Percentiles rank a stretch among this genome's conserved stretches.
Evolutionary conservation across 53 echinoderm and acorn worm species (phyloP).

Genomic region (Echinarachnius parma): DNA sequence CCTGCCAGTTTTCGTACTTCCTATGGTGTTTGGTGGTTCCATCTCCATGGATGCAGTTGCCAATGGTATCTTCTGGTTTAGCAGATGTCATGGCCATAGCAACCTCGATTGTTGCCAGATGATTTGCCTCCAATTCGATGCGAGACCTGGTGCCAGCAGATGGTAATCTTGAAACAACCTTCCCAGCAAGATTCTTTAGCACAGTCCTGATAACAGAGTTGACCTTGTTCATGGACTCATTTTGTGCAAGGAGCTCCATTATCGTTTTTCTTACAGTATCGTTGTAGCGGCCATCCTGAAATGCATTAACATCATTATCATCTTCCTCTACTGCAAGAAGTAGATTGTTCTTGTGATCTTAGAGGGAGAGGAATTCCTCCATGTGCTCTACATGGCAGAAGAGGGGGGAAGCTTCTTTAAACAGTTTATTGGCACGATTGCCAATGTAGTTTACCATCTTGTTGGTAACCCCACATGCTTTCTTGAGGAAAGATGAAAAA

Average conservation of each 20-base stretch:
- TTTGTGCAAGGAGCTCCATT: conserved; percentile 34
- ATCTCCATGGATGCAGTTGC: conserved; percentile 48
- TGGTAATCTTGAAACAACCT: conserved; percentile 24
- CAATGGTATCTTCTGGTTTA: conserved; percentile 5
- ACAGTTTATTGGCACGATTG: not conserved
- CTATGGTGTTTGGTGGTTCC: conserved; percentile 44
- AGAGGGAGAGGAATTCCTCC: conserved; percentile 4
- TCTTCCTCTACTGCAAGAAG: conserved; percentile 13
- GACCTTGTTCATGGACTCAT: conserved; percentile 33
- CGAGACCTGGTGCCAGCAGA: conserved; percentile 8
- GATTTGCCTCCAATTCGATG: conserved; percentile 12
- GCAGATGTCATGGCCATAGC: not conserved
- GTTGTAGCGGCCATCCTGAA: conserved; percentile 28
- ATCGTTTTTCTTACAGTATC: conserved; percentile 39
- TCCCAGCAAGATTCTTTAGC: conserved; percentile 17
- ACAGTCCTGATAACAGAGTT: conserved; percentile 35
- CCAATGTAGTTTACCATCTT: not conserved
- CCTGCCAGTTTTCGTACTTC: conserved; percentile 57
- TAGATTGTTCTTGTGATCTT: conserved; percentile 11
- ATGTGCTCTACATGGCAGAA: conserved; percentile 5
- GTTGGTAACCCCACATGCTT: not conserved
- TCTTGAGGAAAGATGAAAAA: not conserved
- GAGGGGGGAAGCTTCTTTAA: not conserved
- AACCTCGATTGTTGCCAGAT: conserved; percentile 16
- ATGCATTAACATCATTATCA: conserved; percentile 17